Conservation (phyloP, 1,140 invertebrate genomes). For the Drosophila bipectinata region DNA sequence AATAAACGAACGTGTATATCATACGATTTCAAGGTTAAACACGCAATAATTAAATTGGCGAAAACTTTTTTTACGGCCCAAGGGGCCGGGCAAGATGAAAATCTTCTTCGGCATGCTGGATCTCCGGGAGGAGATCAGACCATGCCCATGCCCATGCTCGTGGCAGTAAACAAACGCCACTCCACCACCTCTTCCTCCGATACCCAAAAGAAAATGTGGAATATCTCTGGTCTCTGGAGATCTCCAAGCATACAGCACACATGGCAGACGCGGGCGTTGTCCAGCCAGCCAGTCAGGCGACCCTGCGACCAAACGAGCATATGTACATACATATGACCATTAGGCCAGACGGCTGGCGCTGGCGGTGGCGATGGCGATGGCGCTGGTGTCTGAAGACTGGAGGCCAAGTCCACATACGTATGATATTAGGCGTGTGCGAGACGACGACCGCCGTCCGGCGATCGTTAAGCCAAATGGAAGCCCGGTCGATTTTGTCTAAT, state of each 20-base stretch:
- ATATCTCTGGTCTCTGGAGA: slow-evolving; percentile 1
- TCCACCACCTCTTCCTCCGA: background rate
- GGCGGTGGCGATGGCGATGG: background rate
- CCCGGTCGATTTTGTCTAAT: slow-evolving; percentile 53
- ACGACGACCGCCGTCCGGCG: background rate
- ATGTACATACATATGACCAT: background rate
- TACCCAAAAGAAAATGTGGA: background rate
- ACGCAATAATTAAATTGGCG: slow-evolving; percentile 76
- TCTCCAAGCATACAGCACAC: slow-evolving; percentile 38
- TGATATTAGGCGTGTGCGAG: background rate
- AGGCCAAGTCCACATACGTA: slow-evolving; percentile 1
- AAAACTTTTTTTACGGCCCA: slow-evolving; percentile 50
- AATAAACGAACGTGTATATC: slow-evolving; percentile 49
- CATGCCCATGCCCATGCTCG: slow-evolving; percentile 12
- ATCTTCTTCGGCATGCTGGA: slow-evolving; percentile 32
- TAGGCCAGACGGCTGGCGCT: slow-evolving; percentile 19
- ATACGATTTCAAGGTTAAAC: slow-evolving; percentile 72
- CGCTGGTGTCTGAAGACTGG: background rate
- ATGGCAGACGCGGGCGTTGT: slow-evolving; percentile 51
- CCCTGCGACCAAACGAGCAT: slow-evolving; percentile 23
- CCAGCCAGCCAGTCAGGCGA: slow-evolving; percentile 51
- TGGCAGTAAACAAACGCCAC: slow-evolving; percentile 46
- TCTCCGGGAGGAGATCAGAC: background rate
- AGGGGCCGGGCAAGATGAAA: slow-evolving; percentile 28
- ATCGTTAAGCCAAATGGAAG: slow-evolving; percentile 55